phyloP scores from a whole-genome alignment of 2,888 invertebrate species.

The Cheilosia pagana region DNA sequence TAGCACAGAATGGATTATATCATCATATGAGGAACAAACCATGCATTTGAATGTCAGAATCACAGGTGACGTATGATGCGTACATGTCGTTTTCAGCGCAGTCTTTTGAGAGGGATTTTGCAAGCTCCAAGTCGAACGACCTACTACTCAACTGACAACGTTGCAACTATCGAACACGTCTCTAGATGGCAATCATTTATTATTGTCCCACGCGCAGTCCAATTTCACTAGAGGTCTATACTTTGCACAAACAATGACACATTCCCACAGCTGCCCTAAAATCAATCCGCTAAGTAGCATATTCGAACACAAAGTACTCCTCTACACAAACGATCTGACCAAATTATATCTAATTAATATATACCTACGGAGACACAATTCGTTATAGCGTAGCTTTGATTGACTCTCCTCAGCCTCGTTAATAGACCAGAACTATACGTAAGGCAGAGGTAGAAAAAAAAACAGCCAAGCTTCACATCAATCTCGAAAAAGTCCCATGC shows the following conservation, averaged over 20 bases:
- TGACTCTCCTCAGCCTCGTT: conserved; percentile 54
- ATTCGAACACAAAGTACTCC: not conserved
- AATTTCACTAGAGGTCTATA: conserved; percentile 37
- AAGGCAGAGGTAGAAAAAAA: not conserved
- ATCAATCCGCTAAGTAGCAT: conserved; percentile 49
- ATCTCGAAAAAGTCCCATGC: conserved; percentile 51
- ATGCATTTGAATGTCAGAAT: too few relatives aligned
- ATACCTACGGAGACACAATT: conserved; percentile 52
- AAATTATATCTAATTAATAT: conserved; percentile 66
- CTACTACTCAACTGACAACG: too few relatives aligned
- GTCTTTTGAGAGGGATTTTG: too few relatives aligned
- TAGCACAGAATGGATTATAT: too few relatives aligned
- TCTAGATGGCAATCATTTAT: too few relatives aligned
- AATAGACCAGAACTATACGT: conserved; percentile 65
- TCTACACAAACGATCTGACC: conserved; percentile 42
- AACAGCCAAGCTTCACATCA: conserved; percentile 51
- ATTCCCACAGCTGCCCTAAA: conserved; percentile 65
- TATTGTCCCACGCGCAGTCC: too few relatives aligned
- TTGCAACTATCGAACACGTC: too few relatives aligned
- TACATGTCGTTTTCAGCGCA: too few relatives aligned
- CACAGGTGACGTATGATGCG: too few relatives aligned
- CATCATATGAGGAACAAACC: too few relatives aligned
- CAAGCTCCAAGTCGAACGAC: too few relatives aligned
- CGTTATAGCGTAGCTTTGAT: conserved; percentile 55
- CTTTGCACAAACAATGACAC: conserved; percentile 46